Conservation (phyloP, 2,113 vertebrate genomes). For the Marmota flaviventris region DNA sequence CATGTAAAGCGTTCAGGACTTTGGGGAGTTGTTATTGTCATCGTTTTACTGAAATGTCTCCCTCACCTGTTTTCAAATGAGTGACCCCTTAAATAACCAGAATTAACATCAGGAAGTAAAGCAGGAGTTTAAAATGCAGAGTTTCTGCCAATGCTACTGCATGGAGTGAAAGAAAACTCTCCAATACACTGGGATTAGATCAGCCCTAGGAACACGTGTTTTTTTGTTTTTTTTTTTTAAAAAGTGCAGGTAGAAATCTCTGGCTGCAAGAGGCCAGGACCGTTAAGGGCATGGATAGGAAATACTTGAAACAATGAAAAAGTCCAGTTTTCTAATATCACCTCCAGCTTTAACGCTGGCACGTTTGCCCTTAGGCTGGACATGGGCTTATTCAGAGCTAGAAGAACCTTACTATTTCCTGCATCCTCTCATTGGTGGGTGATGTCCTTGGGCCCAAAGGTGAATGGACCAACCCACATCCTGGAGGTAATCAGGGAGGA, state of each 20-base stretch:
- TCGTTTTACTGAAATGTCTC: neutral
- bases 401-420: neutral
- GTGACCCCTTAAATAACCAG: constrained; percentile 2
- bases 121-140: neutral
- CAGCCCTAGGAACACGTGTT: neutral
- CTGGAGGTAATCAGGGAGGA: neutral
- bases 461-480: neutral
- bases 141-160: neutral
- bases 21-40: neutral
- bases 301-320: neutral
- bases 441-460: neutral
- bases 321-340: neutral
- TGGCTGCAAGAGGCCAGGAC: neutral
- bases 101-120: constrained; percentile 3
- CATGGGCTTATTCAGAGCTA: neutral
- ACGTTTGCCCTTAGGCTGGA: neutral
- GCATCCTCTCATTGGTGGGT: neutral
- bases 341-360: neutral
- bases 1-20: neutral
- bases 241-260: neutral
- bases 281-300: neutral
- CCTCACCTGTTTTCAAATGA: neutral
- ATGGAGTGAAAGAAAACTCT: neutral
- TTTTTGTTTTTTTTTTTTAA: neutral
- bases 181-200: neutral